Conservation (phyloP, 1,140 invertebrate genomes). For the Neodiprion fabricii region DNA sequence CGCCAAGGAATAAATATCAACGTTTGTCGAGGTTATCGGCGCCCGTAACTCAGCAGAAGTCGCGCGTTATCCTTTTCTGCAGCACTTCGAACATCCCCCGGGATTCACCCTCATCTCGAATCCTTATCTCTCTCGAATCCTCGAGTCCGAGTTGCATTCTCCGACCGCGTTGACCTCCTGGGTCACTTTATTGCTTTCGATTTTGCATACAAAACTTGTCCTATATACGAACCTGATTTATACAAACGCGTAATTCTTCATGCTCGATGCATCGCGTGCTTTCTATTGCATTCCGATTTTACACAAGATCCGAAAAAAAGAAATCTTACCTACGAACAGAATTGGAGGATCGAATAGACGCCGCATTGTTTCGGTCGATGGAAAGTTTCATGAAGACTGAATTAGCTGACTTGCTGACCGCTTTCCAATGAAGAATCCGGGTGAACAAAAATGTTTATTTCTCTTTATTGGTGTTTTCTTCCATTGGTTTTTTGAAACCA, state of each 20-base stretch:
- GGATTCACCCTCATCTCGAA: background rate
- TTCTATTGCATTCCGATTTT: background rate
- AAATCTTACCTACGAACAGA: no score
- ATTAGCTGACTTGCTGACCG: no score
- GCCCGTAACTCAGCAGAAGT: slow-evolving; percentile 40
- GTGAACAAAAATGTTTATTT: no score
- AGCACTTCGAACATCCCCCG: background rate
- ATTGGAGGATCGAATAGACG: no score
- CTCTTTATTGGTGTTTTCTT: no score
- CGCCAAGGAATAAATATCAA: slow-evolving; percentile 32
- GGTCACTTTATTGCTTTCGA: background rate
- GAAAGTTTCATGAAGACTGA: no score
- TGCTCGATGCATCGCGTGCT: background rate
- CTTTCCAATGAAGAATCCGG: no score
- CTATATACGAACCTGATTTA: no score
- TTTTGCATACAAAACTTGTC: no score
- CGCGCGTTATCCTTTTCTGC: slow-evolving; percentile 34
- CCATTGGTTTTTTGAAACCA: no score
- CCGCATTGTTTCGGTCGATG: no score
- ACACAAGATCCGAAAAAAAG: no score
- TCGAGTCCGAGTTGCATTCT: slow-evolving; percentile 2
- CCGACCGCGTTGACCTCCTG: background rate
- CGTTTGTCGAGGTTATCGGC: slow-evolving; percentile 40
- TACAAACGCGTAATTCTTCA: background rate
- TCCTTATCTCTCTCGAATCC: slow-evolving; percentile 19